Percentiles rank a stretch among this genome's conserved stretches.
Conservation (phyloP, 1,140 invertebrate species). For the Lordiphosa clarofinis region DNA sequence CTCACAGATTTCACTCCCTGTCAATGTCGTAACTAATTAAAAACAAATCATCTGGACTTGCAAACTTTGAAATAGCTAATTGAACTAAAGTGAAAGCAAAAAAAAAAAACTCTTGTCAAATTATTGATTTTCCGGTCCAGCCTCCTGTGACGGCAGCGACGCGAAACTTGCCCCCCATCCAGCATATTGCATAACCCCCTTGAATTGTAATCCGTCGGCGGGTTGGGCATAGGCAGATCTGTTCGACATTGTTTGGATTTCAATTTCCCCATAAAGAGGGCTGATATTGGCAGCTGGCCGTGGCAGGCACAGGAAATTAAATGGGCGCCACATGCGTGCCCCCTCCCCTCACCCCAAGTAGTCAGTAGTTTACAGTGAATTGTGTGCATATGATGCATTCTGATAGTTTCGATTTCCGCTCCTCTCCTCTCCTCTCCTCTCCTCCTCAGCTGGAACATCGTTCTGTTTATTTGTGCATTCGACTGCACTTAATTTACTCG, state of each 20-base stretch:
- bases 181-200: too few species aligned
- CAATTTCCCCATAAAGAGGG: conserved; percentile 5
- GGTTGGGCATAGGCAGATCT: background rate
- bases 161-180: too few species aligned
- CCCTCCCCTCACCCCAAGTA: too few species aligned
- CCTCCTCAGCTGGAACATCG: background rate
- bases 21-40: too few species aligned
- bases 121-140: too few species aligned
- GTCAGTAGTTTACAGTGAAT: conserved; percentile 32
- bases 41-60: too few species aligned
- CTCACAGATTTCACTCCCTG: too few species aligned
- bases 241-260: background rate
- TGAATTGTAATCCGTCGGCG: too few species aligned
- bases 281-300: conserved; percentile 28
- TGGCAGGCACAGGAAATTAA: conserved; percentile 69
- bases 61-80: too few species aligned
- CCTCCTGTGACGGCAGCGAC: too few species aligned
- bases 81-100: too few species aligned
- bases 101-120: too few species aligned
- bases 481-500: conserved; percentile 20
- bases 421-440: background rate
- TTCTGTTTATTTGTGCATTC: conserved; percentile 29
- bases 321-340: conserved; percentile 43
- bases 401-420: conserved; percentile 49
- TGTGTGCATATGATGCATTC: conserved; percentile 45